phyloP scores from a whole-genome alignment of 2,113 vertebrate genomes.

The Microtus richardsoni region DNA sequence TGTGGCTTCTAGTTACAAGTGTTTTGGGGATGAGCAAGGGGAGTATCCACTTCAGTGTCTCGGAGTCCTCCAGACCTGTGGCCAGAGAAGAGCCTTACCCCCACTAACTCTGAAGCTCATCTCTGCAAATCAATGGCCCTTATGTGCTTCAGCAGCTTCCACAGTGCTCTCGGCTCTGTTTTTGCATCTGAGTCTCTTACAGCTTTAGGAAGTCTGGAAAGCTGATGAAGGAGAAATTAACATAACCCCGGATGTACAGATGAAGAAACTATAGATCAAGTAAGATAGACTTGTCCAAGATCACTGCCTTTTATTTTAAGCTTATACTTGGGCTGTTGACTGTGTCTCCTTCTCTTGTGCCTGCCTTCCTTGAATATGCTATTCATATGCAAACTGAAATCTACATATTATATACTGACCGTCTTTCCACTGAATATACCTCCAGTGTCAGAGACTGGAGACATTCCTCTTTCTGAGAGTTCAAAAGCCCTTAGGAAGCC shows the following conservation, averaged over 20 bases:
- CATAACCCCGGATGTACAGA: slow-evolving; percentile 29
- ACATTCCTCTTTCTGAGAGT: slow-evolving; percentile 20
- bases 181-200: slow-evolving; percentile 36
- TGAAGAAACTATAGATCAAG: not conserved
- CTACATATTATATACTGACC: not conserved
- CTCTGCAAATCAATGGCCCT: not conserved
- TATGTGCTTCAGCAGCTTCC: slow-evolving; percentile 36
- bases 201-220: slow-evolving; percentile 51
- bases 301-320: not conserved
- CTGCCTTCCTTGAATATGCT: not conserved
- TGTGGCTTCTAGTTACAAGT: slow-evolving; percentile 32
- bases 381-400: not conserved
- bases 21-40: not conserved
- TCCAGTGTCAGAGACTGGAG: not conserved
- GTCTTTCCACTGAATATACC: not conserved
- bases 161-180: not conserved
- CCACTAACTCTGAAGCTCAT: slow-evolving; percentile 37
- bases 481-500: not conserved
- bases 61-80: not conserved
- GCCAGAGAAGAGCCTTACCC: not conserved
- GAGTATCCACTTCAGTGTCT: not conserved
- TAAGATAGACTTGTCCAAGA: slow-evolving; percentile 12
- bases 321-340: not conserved
- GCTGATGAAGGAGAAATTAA: slow-evolving; percentile 7
- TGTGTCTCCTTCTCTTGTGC: slow-evolving; percentile 5